A percentile compares a stretch with the other conserved stretches of the same genome.
These are phyloP conservation scores for Metopolophium dirhodum DNA, from an alignment of 1,140 invertebrate species.

Conservation along the genomic window DNA sequence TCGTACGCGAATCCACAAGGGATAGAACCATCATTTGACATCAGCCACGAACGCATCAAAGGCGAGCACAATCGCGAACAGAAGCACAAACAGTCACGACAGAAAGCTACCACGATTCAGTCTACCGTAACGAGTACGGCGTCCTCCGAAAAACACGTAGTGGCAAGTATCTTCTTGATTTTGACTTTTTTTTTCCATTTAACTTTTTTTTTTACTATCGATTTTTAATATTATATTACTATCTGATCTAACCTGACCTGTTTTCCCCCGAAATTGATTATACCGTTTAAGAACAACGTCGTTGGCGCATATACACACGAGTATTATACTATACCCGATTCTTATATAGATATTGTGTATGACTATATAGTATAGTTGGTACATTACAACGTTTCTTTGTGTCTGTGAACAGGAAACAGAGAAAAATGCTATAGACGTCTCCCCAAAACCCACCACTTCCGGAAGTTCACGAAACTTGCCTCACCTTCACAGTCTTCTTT, in stretches of 20 bases:
- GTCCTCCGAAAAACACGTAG: slow-evolving; percentile 22
- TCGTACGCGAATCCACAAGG: slow-evolving; percentile 43
- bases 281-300: not conserved
- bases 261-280: not conserved
- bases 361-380: not conserved
- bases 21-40: slow-evolving; percentile 66
- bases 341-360: not conserved
- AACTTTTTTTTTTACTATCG: not conserved
- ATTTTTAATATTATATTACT: not conserved
- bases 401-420: slow-evolving; percentile 56
- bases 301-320: not conserved
- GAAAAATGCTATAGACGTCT: slow-evolving; percentile 54
- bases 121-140: not conserved
- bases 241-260: not conserved
- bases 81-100: slow-evolving; percentile 14
- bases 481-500: slow-evolving; percentile 73
- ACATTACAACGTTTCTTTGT: slow-evolving; percentile 50
- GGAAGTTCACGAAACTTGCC: slow-evolving; percentile 71
- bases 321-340: not conserved
- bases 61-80: slow-evolving; percentile 42
- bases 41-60: slow-evolving; percentile 66
- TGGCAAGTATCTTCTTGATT: slow-evolving; percentile 11
- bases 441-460: slow-evolving; percentile 66
- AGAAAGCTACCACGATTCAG: not conserved
- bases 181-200: not conserved